These are phyloP conservation scores for Trilocha varians DNA, from an alignment of 2,888 invertebrate genomes.

Conservation along the genomic window DNA sequence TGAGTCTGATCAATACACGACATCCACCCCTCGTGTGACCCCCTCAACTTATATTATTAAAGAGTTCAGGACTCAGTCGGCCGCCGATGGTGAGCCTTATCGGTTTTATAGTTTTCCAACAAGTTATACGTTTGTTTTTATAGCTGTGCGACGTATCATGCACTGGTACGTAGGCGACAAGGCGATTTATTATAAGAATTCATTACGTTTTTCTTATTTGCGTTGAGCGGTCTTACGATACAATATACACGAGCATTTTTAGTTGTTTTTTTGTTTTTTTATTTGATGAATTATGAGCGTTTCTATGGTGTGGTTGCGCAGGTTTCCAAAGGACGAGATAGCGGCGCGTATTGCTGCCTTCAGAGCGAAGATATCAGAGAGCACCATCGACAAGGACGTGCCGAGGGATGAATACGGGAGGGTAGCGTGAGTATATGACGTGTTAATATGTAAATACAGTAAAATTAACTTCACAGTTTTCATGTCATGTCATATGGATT, in stretches of 20 bases:
- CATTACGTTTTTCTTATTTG: slow-evolving; percentile 36
- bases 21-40: slow-evolving; percentile 23
- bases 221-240: slow-evolving; percentile 23
- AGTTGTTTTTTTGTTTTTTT: slow-evolving; percentile 1
- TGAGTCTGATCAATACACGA: slow-evolving; percentile 58
- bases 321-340: slow-evolving; percentile 89
- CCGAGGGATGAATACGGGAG: slow-evolving; percentile 89
- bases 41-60: slow-evolving; percentile 12
- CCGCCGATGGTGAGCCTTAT: slow-evolving; percentile 44
- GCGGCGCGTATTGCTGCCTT: slow-evolving; percentile 89
- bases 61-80: slow-evolving; percentile 22
- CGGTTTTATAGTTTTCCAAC: slow-evolving; percentile 59
- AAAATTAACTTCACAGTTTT: too few species aligned
- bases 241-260: slow-evolving; percentile 10
- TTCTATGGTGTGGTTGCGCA: slow-evolving; percentile 71
- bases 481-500: too few species aligned
- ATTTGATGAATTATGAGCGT: slow-evolving; percentile 47
- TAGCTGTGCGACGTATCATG: slow-evolving; percentile 49
- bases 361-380: slow-evolving; percentile 87
- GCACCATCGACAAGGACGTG: slow-evolving; percentile 69
- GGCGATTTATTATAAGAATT: slow-evolving; percentile 40
- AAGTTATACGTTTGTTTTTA: slow-evolving; percentile 59
- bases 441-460: too few species aligned
- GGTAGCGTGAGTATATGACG: slow-evolving; percentile 69
- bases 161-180: slow-evolving; percentile 55